Evolutionary conservation across 2,113 vertebrate species (phyloP), one percentile per base, ranked within the genome.

Genomic region (Malurus cyaneus): DNA sequence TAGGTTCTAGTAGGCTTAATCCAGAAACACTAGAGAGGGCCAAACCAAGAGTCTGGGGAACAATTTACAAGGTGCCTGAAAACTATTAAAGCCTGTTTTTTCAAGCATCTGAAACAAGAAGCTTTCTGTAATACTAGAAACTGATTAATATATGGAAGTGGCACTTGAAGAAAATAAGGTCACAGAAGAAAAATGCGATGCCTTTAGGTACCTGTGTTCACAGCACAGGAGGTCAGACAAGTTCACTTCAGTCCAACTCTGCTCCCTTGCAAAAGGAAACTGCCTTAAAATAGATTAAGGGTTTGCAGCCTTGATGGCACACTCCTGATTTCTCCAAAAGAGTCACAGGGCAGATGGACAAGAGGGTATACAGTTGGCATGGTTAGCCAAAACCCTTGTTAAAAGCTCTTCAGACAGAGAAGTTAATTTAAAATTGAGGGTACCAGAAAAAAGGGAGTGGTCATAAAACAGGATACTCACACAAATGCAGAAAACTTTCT

Each of bases 161-260:
- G 23, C 46, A 44, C 36, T 72, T 83, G 32, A 80, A 88, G 62
- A 83, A 95, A 83, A 39, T 56, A 69, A 89, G 41, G 24, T 65
- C 36, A 12, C 0, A 2, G 26, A 80, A 65, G 12, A 44, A 80
- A 92, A 66, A 54, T 18, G 2, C 0, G 0, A 13, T 73, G 41
- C 18, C 53, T 92, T 77, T 57, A 14, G 47, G n/a, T 84, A 57
- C 16, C 16, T 29, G 31, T 6, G 5, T 62, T 70, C 49, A 34
- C 49, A 34, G 17, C 17, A n/a, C 2, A 52, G 31, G 72, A 61
- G 32, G 9, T 41, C 4, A 1, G 28, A 36, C 28, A 47, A 56
- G 42, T 52, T 86, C 79, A 13, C 29, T 79, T 77, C 26, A 21
- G 31, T 79, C 42, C 25, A 15, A n/a, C 70, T 82, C n/a, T 82